Evolutionary conservation across 2,888 invertebrate genomes (phyloP).

Genomic region (Autographa pulchrina): DNA sequence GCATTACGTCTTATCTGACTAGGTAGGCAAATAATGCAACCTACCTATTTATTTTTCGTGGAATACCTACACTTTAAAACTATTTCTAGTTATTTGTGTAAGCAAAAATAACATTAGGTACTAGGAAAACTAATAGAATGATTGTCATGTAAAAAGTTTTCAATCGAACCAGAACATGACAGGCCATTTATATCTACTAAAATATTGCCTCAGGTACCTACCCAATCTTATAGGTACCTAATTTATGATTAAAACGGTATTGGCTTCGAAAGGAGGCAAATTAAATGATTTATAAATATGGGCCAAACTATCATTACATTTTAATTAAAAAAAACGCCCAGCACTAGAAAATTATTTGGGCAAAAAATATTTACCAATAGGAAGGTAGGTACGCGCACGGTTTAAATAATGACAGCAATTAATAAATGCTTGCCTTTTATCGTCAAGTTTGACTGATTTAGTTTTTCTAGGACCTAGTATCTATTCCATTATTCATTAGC

Average conservation of each 20-base stretch:
- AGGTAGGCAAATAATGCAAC: not conserved
- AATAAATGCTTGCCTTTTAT: not conserved
- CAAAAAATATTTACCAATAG: not conserved
- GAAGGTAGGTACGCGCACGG: too few species aligned
- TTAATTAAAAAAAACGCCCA: conserved; percentile 1
- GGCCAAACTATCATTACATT: not conserved
- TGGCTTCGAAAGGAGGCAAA: not conserved
- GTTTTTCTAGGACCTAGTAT: not conserved
- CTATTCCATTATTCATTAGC: not conserved
- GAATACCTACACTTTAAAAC: not conserved
- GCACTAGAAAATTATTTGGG: not conserved
- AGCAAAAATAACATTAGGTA: not conserved
- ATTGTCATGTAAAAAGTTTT: conserved; percentile 39
- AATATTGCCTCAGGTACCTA: conserved; percentile 38
- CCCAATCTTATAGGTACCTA: conserved; percentile 15
- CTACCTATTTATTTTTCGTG: not conserved
- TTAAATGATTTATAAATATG: not conserved
- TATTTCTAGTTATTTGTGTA: not conserved
- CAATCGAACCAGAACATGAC: conserved; percentile 56
- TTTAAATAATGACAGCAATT: too few species aligned
- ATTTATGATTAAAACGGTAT: conserved; percentile 38
- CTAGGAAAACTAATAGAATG: conserved; percentile 16
- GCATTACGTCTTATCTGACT: not conserved
- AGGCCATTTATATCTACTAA: conserved; percentile 44
- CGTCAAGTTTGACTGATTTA: not conserved